Conservation (phyloP, 2,888 invertebrate genomes). For the Mythimna lalbum region DNA sequence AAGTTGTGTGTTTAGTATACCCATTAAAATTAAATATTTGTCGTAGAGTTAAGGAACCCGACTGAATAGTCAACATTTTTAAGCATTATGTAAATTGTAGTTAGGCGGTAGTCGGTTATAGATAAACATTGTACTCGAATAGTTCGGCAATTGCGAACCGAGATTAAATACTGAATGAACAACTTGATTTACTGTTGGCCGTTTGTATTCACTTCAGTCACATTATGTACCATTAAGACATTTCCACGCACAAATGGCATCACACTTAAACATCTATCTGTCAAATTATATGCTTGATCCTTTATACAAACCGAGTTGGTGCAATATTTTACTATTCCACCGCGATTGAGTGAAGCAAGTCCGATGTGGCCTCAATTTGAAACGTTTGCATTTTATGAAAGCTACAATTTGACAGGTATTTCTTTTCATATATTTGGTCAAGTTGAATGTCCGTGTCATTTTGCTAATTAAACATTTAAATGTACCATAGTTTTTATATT, state of each 20-base stretch:
- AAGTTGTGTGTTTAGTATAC: slow-evolving; percentile 65
- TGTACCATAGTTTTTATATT: slow-evolving; percentile 60
- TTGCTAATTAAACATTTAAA: slow-evolving; percentile 54
- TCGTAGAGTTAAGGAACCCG: slow-evolving; percentile 86
- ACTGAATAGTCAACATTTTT: slow-evolving; percentile 90
- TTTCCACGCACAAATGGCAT: slow-evolving; percentile 58
- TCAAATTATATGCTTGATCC: slow-evolving; percentile 34
- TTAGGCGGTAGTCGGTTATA: slow-evolving; percentile 77
- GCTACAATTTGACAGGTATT: slow-evolving; percentile 31
- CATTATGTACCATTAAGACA: slow-evolving; percentile 40
- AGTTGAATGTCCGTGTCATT: slow-evolving; percentile 64
- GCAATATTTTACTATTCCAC: slow-evolving; percentile 5
- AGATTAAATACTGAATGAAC: slow-evolving; percentile 45
- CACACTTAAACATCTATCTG: slow-evolving; percentile 33
- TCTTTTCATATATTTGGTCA: slow-evolving; percentile 47
- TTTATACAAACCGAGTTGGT: slow-evolving; percentile 1
- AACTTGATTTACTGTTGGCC: slow-evolving; percentile 47
- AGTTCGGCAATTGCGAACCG: slow-evolving; percentile 58
- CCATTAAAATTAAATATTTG: slow-evolving; percentile 70
- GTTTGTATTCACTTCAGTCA: slow-evolving; percentile 52
- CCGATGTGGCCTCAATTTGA: neutral
- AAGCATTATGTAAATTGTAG: slow-evolving; percentile 83
- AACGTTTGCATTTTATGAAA: slow-evolving; percentile 12
- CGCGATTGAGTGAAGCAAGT: neutral
- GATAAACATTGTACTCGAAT: slow-evolving; percentile 75